Evolutionary conservation across 2,113 vertebrate genomes (phyloP).

Genomic region (Myotis yumanensis): DNA sequence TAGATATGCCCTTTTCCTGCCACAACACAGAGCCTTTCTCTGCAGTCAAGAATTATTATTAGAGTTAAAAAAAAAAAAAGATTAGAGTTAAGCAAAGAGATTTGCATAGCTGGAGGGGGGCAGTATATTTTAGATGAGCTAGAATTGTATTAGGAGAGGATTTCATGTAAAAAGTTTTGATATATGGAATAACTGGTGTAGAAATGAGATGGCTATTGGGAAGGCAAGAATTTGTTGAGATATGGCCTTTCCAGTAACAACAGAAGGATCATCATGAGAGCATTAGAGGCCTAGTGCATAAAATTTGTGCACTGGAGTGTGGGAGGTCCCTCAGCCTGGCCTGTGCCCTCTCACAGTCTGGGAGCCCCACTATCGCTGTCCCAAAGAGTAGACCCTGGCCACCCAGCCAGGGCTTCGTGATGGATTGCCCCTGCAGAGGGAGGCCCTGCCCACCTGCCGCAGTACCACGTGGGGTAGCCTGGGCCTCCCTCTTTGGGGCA

Average conservation of each 20-base stretch:
- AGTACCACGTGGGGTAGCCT: too few relatives aligned
- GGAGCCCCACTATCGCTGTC: too few relatives aligned
- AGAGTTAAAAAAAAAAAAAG: not conserved
- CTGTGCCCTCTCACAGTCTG: too few relatives aligned
- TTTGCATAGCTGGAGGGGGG: not conserved
- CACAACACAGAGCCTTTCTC: not conserved
- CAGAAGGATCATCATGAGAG: not conserved
- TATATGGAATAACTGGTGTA: not conserved
- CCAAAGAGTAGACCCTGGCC: too few relatives aligned
- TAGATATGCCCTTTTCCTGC: not conserved
- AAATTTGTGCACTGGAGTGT: too few relatives aligned
- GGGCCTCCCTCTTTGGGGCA: too few relatives aligned
- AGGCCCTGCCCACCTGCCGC: too few relatives aligned
- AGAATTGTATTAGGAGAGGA: not conserved
- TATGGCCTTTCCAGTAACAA: not conserved
- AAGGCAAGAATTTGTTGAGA: not conserved
- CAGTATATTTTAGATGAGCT: not conserved
- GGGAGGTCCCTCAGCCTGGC: too few relatives aligned
- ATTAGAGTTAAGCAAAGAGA: not conserved
- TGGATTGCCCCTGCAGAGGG: too few relatives aligned
- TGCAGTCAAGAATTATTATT: not conserved
- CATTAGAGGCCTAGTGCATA: too few relatives aligned
- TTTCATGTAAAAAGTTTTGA: not conserved
- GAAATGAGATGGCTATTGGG: not conserved
- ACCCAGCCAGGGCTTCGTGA: too few relatives aligned